phyloP scores from a whole-genome alignment of 1,140 invertebrate species.

The Panonychus citri region DNA sequence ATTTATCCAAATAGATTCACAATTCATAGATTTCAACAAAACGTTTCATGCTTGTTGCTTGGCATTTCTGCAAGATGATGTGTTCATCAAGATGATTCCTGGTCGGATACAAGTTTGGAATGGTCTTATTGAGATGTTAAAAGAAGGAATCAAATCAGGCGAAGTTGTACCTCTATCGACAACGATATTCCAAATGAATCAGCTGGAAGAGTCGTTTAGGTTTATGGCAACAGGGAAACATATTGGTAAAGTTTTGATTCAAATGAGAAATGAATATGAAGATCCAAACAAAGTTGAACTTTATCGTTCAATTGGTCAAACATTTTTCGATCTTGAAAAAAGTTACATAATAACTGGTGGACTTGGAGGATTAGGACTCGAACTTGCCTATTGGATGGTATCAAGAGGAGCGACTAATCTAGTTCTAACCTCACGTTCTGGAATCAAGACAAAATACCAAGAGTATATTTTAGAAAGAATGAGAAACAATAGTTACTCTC shows the following conservation, averaged over 20 bases:
- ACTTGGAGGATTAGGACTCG: conserved; percentile 79
- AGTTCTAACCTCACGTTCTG: conserved; percentile 62
- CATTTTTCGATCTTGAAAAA: conserved; percentile 64
- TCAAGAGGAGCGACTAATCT: conserved; percentile 54
- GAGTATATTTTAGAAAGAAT: conserved; percentile 22
- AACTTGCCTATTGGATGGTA: conserved; percentile 71
- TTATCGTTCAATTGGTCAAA: conserved; percentile 38
- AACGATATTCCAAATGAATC: conserved; percentile 52
- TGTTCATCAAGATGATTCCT: neutral
- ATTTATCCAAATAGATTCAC: conserved; percentile 35
- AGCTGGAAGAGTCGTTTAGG: conserved; percentile 75
- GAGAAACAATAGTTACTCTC: conserved; percentile 35
- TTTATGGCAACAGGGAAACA: conserved; percentile 93
- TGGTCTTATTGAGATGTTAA: conserved; percentile 29
- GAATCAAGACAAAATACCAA: conserved; percentile 67
- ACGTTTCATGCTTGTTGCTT: conserved; percentile 84
- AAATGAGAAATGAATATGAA: conserved; percentile 18
- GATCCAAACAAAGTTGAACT: conserved; percentile 13
- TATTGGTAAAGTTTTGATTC: conserved; percentile 64
- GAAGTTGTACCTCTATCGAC: conserved; percentile 56
- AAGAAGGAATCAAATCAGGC: conserved; percentile 54
- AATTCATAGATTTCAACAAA: conserved; percentile 67
- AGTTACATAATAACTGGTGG: conserved; percentile 61
- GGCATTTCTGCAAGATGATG: conserved; percentile 47
- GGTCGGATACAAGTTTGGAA: neutral